These are phyloP conservation scores for Colossoma macropomum DNA, from an alignment of 2,113 vertebrate genomes.

Conservation along the genomic window DNA sequence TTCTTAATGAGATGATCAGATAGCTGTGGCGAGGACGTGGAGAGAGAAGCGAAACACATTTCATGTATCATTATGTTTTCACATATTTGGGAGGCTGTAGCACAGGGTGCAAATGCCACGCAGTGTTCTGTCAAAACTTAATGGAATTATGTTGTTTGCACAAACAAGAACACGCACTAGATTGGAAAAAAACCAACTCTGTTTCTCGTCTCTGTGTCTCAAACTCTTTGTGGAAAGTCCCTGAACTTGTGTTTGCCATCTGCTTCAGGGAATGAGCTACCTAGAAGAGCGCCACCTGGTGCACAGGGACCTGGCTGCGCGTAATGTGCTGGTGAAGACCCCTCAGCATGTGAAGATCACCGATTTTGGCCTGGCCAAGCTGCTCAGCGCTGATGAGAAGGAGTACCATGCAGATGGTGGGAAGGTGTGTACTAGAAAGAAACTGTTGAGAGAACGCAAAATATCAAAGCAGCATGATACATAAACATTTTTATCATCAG, in stretches of 20 bases:
- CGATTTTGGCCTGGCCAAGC: conserved; percentile 94
- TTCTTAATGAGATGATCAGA: conserved; percentile 9
- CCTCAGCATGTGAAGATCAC: conserved; percentile 98
- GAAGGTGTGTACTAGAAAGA: conserved; percentile 78
- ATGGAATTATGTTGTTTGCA: not conserved
- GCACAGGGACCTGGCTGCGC: conserved; percentile 94
- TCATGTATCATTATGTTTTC: not conserved
- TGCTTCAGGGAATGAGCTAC: conserved; percentile 93
- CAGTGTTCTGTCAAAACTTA: not conserved
- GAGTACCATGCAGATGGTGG: conserved; percentile 96
- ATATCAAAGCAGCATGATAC: too few species aligned
- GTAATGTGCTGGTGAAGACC: conserved; percentile 95
- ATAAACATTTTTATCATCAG: too few species aligned
- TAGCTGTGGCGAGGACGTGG: not conserved
- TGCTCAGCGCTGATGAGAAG: conserved; percentile 93
- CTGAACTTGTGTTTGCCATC: conserved; percentile 23
- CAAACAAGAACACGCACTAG: not conserved
- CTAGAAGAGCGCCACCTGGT: conserved; percentile 95
- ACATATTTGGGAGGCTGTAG: not conserved
- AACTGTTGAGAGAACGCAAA: too few species aligned
- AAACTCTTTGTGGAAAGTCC: not conserved
- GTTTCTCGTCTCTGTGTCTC: not conserved
- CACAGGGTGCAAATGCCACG: not conserved
- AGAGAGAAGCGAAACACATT: not conserved
- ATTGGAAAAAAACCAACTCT: not conserved